phyloP scores from a whole-genome alignment of 2,113 vertebrate genomes.

The Cichladusa arquata region DNA sequence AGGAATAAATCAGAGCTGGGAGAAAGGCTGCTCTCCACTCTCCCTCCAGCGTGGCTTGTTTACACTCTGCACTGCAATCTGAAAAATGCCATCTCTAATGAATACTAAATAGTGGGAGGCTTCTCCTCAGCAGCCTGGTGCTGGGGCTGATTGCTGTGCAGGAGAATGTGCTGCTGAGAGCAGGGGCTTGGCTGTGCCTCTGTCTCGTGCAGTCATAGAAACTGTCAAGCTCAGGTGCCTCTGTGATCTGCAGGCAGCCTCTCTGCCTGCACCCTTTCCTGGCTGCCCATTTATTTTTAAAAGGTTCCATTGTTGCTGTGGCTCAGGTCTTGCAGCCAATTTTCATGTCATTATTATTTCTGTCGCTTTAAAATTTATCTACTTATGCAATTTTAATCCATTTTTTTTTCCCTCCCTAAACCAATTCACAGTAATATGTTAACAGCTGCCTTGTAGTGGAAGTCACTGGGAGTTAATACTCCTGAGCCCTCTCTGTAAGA shows the following conservation, averaged over 20 bases:
- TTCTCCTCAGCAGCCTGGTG: slow-evolving; percentile 25
- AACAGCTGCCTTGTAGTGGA: slow-evolving; percentile 14
- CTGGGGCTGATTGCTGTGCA: slow-evolving; percentile 15
- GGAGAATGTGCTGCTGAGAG: background rate
- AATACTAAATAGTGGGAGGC: slow-evolving; percentile 46
- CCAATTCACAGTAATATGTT: slow-evolving; percentile 9
- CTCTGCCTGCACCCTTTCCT: slow-evolving; percentile 33
- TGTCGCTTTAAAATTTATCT: slow-evolving; percentile 39
- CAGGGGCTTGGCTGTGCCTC: background rate
- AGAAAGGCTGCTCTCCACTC: background rate
- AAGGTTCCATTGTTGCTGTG: background rate
- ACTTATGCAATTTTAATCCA: slow-evolving; percentile 38
- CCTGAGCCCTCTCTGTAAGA: background rate
- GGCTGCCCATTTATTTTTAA: slow-evolving; percentile 17
- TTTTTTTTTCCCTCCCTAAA: background rate
- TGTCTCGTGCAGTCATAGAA: slow-evolving; percentile 42
- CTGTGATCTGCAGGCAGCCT: slow-evolving; percentile 33
- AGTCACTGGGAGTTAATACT: background rate
- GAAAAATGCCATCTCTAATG: slow-evolving; percentile 37
- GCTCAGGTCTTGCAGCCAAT: slow-evolving; percentile 15
- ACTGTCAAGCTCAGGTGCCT: slow-evolving; percentile 55
- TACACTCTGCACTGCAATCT: slow-evolving; percentile 19
- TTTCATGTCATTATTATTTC: slow-evolving; percentile 25
- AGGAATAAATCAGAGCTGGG: slow-evolving; percentile 16
- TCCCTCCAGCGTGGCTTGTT: slow-evolving; percentile 7